Evolutionary conservation across 2,888 invertebrate genomes (phyloP).

Genomic region (Anorthoa munda): DNA sequence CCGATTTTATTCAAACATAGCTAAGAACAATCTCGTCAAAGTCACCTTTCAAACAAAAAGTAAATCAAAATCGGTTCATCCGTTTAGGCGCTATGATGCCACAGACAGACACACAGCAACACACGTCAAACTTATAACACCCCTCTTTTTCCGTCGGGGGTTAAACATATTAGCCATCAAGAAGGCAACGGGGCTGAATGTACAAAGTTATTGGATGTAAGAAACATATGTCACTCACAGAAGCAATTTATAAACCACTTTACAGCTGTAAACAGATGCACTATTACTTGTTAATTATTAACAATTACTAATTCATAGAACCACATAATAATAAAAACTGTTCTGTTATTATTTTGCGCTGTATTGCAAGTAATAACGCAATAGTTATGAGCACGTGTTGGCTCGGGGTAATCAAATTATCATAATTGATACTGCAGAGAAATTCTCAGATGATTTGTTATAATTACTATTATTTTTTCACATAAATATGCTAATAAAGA

Average conservation of each 20-base stretch:
- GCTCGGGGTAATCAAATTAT: constrained; percentile 26
- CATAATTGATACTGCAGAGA: background rate
- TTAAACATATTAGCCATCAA: too few species aligned
- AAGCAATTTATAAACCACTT: background rate
- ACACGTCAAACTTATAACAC: too few species aligned
- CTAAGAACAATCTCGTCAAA: too few species aligned
- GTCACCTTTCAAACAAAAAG: too few species aligned
- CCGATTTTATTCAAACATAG: too few species aligned
- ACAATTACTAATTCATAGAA: constrained; percentile 29
- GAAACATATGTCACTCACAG: background rate
- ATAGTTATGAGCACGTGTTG: constrained; percentile 33
- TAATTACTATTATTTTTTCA: background rate
- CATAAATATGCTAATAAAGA: too few species aligned
- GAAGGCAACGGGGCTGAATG: too few species aligned
- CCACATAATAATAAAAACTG: constrained; percentile 20
- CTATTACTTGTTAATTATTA: constrained; percentile 32
- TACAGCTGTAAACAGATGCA: constrained; percentile 1
- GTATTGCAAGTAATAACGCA: constrained; percentile 33
- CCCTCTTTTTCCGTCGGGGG: too few species aligned
- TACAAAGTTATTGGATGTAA: background rate
- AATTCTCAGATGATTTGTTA: background rate
- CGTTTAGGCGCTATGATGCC: too few species aligned
- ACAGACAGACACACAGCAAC: too few species aligned
- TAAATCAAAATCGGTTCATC: too few species aligned
- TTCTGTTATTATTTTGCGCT: constrained; percentile 26